Conservation (phyloP, 2,797 vertebrate species). For the Buceros bicornis region DNA sequence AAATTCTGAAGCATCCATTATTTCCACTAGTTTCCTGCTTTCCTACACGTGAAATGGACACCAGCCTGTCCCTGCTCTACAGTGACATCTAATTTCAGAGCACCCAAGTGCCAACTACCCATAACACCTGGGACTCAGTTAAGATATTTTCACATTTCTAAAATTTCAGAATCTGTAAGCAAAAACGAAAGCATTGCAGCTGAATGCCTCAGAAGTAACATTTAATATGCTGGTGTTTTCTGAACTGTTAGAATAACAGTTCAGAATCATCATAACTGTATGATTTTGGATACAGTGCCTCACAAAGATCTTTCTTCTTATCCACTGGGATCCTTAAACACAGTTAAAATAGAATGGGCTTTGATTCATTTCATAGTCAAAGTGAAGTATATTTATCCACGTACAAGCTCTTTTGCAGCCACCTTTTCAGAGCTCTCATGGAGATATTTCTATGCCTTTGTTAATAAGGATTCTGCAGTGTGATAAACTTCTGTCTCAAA, state of each 20-base stretch:
- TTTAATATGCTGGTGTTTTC: background rate
- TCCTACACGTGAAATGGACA: background rate
- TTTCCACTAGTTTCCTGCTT: background rate
- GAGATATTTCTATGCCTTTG: background rate
- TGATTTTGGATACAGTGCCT: background rate
- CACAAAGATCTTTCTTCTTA: background rate
- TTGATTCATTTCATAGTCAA: background rate
- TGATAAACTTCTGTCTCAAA: background rate
- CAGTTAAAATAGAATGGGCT: background rate
- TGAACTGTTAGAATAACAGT: background rate
- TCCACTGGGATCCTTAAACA: background rate
- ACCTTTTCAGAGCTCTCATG: background rate
- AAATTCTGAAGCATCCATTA: background rate
- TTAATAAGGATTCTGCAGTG: background rate
- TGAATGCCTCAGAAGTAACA: background rate
- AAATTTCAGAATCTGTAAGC: background rate
- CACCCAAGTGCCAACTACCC: background rate
- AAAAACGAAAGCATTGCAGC: background rate
- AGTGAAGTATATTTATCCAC: background rate
- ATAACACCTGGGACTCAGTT: background rate
- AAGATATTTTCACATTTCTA: background rate
- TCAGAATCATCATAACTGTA: no score
- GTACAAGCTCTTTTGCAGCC: background rate
- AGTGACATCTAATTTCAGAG: background rate
- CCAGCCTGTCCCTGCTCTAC: background rate